Evolutionary conservation across 2,797 vertebrate genomes (phyloP), one percentile per base, ranked within the genome.

Genomic region (Xenops minutus): DNA sequence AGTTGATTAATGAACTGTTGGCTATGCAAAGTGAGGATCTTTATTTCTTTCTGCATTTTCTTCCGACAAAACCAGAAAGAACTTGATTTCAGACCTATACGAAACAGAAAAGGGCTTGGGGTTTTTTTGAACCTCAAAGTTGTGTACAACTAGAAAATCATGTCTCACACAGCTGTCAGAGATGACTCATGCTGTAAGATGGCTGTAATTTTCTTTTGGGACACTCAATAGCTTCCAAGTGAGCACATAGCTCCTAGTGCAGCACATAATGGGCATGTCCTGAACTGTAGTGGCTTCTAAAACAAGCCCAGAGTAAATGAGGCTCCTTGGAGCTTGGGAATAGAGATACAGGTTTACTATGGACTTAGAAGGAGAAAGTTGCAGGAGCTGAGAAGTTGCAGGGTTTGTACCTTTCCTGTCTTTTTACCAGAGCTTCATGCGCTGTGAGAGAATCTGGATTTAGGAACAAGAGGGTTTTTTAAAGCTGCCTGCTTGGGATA

Each of bases 1-100:
- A 88, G 10, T 14, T 78, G 73, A 93, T 73, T 87, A 90, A 95
- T 71, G 55, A 96, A 84, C 59, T 71, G 77, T 39, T 87, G 59
- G 67, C 54, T 64, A 27, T 12, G 27, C 37, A 79, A 75, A 74
- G 9, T 7, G 13, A 69, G 21, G 41, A 27, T 73, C 64, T 78
- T 63, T 51, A 43, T 49, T 51, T 36, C 29, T 84, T 82, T 63
- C 51, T 62, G 21, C 24, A 21, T n/a, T 79, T 78, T 78, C 59
- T 37, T 7, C 34, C 14, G 20, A 30, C 10, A 72, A 56, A 61
- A 89, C 51, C 3, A 83, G 44, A 90, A 82, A n/a, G 55, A 95
- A 67, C 24, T 76, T 73, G 37, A 46, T 84, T 92, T 89, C 66
- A 78, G 41, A 9, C 20, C 17, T 21, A 26, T 3, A 43, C 0